Evolutionary conservation across 2,888 invertebrate genomes (phyloP).

Genomic region (Spisula solida): DNA sequence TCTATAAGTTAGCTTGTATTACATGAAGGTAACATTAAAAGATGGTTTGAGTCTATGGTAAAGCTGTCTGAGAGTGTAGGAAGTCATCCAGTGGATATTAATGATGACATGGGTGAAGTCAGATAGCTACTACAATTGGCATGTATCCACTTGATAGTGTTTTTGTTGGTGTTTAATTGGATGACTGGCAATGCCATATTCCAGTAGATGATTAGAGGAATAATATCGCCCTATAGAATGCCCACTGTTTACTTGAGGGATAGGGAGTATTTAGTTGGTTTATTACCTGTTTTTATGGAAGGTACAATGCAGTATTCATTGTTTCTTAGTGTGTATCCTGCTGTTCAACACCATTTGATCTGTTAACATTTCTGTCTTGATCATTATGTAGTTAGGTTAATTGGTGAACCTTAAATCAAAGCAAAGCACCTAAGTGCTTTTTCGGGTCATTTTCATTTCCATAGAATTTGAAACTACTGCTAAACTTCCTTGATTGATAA

Average conservation of each 20-base stretch:
- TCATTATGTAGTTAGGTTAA: no score
- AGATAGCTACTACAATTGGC: conserved; percentile 32
- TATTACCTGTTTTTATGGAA: not conserved
- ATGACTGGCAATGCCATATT: conserved; percentile 44
- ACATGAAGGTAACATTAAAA: no score
- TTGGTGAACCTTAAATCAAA: no score
- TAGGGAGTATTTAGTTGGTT: not conserved
- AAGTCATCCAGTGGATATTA: not conserved
- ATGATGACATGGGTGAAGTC: not conserved
- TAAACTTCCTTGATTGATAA: no score
- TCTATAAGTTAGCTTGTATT: no score
- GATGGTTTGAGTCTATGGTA: no score
- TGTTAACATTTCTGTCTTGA: no score
- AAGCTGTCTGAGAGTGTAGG: not conserved
- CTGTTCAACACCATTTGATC: no score
- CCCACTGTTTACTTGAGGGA: not conserved
- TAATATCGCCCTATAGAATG: not conserved
- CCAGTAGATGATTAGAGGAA: not conserved
- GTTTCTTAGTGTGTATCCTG: not conserved
- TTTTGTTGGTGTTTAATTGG: conserved; percentile 41
- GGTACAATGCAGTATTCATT: not conserved
- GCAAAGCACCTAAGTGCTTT: no score
- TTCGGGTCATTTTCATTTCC: no score
- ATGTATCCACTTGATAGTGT: conserved; percentile 41
- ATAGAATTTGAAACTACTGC: no score